These are phyloP conservation scores for Myodes glareolus DNA, from an alignment of 2,113 vertebrate species.

Conservation along the genomic window DNA sequence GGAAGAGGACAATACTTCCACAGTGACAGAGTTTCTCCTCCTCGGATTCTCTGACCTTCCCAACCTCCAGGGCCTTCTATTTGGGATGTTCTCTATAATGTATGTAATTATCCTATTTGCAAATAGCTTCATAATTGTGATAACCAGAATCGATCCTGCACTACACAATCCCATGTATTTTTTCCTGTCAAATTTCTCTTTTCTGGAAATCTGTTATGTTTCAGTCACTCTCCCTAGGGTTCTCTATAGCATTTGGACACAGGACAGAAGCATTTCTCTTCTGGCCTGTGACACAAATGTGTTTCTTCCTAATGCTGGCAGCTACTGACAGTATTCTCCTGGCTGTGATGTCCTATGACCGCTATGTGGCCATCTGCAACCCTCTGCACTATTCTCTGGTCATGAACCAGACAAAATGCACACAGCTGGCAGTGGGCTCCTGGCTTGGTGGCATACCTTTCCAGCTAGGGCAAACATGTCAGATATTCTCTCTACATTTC, in stretches of 20 bases:
- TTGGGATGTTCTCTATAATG: background rate
- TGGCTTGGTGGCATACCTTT: constrained; percentile 14
- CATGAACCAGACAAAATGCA: background rate
- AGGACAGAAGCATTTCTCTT: background rate
- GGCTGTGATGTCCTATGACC: constrained; percentile 19
- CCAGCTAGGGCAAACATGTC: constrained; percentile 14
- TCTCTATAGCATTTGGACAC: constrained; percentile 16
- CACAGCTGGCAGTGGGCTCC: background rate
- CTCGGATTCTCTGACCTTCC: background rate
- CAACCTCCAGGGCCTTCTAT: background rate
- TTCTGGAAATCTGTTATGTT: constrained; percentile 26
- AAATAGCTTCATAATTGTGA: background rate
- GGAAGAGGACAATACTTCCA: background rate
- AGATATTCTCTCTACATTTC: constrained; percentile 52
- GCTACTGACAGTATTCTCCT: background rate
- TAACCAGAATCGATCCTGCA: background rate
- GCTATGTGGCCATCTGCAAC: background rate
- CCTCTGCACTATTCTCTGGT: background rate
- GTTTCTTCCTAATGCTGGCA: constrained; percentile 2
- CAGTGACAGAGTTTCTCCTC: background rate
- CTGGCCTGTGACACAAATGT: constrained; percentile 35
- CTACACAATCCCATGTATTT: constrained; percentile 25
- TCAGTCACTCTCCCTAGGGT: constrained; percentile 47
- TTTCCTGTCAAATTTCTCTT: constrained; percentile 36
- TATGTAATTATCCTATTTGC: background rate